Base-by-base conservation (phyloP, 2,113 vertebrate species). In the Papio anubis region DNA sequence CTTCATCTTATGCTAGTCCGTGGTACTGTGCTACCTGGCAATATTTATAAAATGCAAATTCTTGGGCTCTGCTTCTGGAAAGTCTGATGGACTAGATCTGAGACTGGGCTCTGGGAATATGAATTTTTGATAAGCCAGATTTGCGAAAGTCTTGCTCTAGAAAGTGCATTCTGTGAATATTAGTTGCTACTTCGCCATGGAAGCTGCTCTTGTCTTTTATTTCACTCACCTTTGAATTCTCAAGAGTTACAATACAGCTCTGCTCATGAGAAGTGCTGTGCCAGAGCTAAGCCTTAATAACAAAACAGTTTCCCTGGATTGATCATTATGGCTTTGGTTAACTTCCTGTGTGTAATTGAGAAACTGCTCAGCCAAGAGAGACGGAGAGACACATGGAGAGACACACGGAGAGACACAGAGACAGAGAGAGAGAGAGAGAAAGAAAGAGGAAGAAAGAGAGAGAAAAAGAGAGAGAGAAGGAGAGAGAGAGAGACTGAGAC, bases 271-370 rank as follows among this genome's bases (percentile, higher is more conserved):
- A 68, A 48, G 32, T 61, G 8, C 55, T 95, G 10, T 21, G 35
- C 43, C 75, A 52, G 45, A 61, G n/a, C 43, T 52, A 40, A 93
- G 23, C 55, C 61, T 79, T 95, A 87, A 87, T 55, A 89, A 83
- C 40, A 38, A 55, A 64, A 64, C 9, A 12, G 59, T 88, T 91
- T 12, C 20, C 52, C 72, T 1, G 0, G 40, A 59, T 45, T 84
- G 82, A 52, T 95, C 55, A 11, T 93, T 95, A 93, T 89, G 40
- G 10, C 70, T 96, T 97, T 93, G 92, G 59, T 48, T 88, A 64
- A 73, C 23, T 68, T 81, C 45, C 64, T 66, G 32, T 84, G 50
- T 93, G 21, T 95, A 70, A 83, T 1, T 89, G 91, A 93, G 89
- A 88, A 94, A 70, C 64, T 68, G 90, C n/a, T 96, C 50, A 85